Evolutionary conservation across 1,140 invertebrate genomes (phyloP), one percentile per base, ranked within the genome.

Genomic region (Leucophenga varia): DNA sequence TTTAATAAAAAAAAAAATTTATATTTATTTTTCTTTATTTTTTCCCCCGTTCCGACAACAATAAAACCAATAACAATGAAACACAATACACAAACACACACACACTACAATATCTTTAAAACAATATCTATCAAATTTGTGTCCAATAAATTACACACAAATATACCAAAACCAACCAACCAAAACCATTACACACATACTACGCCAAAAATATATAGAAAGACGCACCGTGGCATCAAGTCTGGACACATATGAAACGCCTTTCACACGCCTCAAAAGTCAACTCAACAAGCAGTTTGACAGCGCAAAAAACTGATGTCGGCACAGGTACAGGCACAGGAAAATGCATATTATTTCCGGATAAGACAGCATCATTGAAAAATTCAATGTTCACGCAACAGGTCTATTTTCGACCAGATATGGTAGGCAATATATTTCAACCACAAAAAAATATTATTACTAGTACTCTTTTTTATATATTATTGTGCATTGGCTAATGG

Each of bases 211-310:
- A 41, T 34, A 61, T 65, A 49, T 65, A 72, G 61, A 72, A 67
- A 61, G 69, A 71, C 22, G 52, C 51, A 51, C 69, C 69, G 25
- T 72, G 69, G 69, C 69, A 72, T 64, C 70, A 73, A 52, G 70
- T 72, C 58, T 73, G 70, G 70, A 70, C 70, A 48, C 69, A 73
- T 41, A 73, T 73, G 69, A 73, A 72, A 59, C 70, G 70, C 49
- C 56, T 72, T 35, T 73, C 70, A 37, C 69, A 72, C 55, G 63
- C 64, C 59, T 72, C 65, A 39, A 73, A 73, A 70, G 69, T 73
- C 42, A 73, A 73, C 52, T 72, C 70, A 18, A 72, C 70, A 39
- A 73, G 42, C 55, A 72, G 65, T 37, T 54, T 73, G 56, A 72
- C 69, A 39, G 59, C 64, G 18, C 64, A 69, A 50, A 72, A 72